phyloP scores from a whole-genome alignment of 2,113 vertebrate genomes.

The Hypanus sabinus region DNA sequence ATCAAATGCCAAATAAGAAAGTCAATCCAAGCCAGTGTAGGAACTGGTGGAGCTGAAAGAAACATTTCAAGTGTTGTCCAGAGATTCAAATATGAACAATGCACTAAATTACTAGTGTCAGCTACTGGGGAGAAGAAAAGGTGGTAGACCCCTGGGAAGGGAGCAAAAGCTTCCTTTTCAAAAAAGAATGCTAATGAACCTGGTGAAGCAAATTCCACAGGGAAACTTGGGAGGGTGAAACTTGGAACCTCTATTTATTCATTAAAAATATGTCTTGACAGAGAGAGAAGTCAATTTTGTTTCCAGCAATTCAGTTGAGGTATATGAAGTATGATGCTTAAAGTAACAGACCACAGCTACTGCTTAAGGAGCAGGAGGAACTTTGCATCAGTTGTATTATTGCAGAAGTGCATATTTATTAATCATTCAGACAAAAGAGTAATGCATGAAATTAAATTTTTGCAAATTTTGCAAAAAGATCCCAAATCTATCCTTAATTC shows the following conservation, averaged over 20 bases:
- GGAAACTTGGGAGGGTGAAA: neutral
- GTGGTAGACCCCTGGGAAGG: neutral
- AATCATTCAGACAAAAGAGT: neutral
- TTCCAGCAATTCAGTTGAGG: neutral
- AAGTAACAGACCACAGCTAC: neutral
- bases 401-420: neutral
- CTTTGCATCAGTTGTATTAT: neutral
- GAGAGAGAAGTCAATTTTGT: neutral
- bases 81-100: neutral
- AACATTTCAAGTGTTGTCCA: neutral
- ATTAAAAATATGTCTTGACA: neutral
- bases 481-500: neutral
- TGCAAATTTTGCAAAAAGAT: neutral
- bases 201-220: neutral
- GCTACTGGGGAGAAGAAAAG: neutral
- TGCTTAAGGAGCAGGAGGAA: neutral
- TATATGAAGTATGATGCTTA: neutral
- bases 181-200: slow-evolving; percentile 1
- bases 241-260: neutral
- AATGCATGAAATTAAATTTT: neutral
- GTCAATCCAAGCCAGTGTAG: neutral
- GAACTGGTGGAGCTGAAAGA: neutral
- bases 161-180: neutral
- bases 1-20: neutral
- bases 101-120: neutral